Base-by-base conservation (phyloP, 1,140 invertebrate genomes). In the Drosophila pseudoananassae region DNA sequence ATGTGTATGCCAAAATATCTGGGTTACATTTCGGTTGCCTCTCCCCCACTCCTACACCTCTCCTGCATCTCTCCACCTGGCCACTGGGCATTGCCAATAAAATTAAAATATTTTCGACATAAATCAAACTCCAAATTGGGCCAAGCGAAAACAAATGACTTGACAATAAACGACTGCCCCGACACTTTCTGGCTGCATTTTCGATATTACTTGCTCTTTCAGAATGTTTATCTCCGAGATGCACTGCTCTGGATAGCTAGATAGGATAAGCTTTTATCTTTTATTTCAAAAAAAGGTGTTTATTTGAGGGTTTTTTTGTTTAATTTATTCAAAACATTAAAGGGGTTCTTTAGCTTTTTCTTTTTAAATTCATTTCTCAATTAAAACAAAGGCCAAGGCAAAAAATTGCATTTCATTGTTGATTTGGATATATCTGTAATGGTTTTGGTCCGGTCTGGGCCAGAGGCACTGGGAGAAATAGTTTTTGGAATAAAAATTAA, bases 81-180 rank as follows among this genome's bases (percentile, higher is more conserved):
- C n/a, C 40, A 17, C 20, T 20, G 20, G 20, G 38, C 50, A 45
- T 43, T 65, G 64, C 76, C 79, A 65, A 76, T 81, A 71, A 87
- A 85, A 71, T 80, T 76, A 63, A 69, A 80, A 84, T 73, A 79
- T 73, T 85, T 80, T 75, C 60, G 56, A 81, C 78, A 87, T 85
- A 85, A 87, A 85, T 85, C 74, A 85, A 85, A 75, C 64, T 64
- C 27, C 53, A 73, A 80, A 81, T 72, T 58, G 82, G 82, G 82
- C 49, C 77, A 85, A 70, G 56, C 47, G 65, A 71, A 65, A 71
- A 58, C 47, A 65, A 80, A 71, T 70, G 71, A 69, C 57, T 74
- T 76, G 73, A 73, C 78, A 79, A 71, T 66, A 61, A 38, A 33
- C 56, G 46, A 68, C 50, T 63, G 60, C 14, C 52, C 50, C 45